Evolutionary conservation across 2,797 vertebrate genomes (phyloP).

Genomic region (Linurgus olivaceus): DNA sequence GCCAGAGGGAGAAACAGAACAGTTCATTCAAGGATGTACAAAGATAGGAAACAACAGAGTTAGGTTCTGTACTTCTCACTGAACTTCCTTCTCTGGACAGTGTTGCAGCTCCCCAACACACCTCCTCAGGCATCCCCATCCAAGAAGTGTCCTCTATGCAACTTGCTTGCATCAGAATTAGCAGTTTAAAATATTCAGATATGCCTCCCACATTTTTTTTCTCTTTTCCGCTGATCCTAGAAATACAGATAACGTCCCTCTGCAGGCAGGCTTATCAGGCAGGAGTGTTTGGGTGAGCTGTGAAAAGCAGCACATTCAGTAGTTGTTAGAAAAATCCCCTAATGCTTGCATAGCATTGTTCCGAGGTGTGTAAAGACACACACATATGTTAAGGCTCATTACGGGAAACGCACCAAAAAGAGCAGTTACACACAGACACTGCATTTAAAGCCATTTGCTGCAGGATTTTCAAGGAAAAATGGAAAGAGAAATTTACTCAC

Average conservation of each 20-base stretch:
- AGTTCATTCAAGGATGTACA: not conserved
- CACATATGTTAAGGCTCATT: not conserved
- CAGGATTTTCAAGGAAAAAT: not conserved
- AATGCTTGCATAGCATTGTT: constrained; percentile 25
- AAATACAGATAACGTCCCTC: not conserved
- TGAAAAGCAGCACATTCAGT: not conserved
- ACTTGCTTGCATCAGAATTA: not conserved
- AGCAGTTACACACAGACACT: not conserved
- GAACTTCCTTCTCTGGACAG: not conserved
- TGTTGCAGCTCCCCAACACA: not conserved
- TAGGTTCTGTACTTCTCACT: not conserved
- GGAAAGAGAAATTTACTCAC: not conserved
- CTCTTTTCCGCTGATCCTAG: not conserved
- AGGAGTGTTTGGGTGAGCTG: not conserved
- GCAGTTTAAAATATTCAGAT: not conserved
- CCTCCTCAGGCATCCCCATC: not conserved
- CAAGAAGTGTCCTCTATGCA: accelerated
- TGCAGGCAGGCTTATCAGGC: not conserved
- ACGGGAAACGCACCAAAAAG: not conserved
- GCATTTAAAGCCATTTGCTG: not conserved
- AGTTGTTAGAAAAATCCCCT: constrained; percentile 18
- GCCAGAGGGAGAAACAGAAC: not conserved
- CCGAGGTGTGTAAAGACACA: constrained; percentile 19
- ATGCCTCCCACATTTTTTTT: not conserved
- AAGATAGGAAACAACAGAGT: not conserved